Evolutionary conservation across 2,113 vertebrate genomes (phyloP), one percentile per base, ranked within the genome.

Genomic region (Xenotilapia flavipinnis): DNA sequence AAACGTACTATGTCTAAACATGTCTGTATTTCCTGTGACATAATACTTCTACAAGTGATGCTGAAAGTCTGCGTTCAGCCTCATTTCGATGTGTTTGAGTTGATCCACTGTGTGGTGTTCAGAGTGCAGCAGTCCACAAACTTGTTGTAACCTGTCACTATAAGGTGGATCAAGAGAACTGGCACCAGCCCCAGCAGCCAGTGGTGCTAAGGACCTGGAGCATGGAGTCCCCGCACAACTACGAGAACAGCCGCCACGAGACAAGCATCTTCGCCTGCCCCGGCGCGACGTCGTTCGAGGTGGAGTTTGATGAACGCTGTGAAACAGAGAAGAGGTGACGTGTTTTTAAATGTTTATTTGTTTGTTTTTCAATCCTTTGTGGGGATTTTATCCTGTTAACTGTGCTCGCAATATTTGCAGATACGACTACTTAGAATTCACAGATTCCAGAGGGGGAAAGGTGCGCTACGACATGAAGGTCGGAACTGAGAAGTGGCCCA

Each of bases 341-440:
- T 40, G 19, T 9, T 62, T 65, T 4, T 11, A 36, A 19, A 62
- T 62, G 28, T 62, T 33, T 33, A 1, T 17, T 12, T 31, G 11
- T 53, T 13, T 23, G 19, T 19, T 55, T 10, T 73, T 17, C 12
- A 17, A 17, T n/a, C 19, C 9, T 1, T 19, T 2, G 3, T 80
- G 9, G 42, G 6, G 17, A 5, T 47, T 80, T 62, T 31, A 6
- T 40, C 75, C 55, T 14, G 33, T 5, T 53, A 26, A 87, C 23
- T 77, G 1, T 79, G 19, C 42, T 45, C 55, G 80, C 70, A 3
- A 47, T 86, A 17, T 81, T 36, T 68, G 33, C 95, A 99, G 99
- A 94, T 99, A 98, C 54, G 99, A 99, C 96, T 99, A 99, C 93
- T 93, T 99, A 94, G 99, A 99, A 89, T 99, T 99, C 90, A 99